Base-by-base conservation (phyloP, 2,113 vertebrate species). In the Tichodroma muraria region DNA sequence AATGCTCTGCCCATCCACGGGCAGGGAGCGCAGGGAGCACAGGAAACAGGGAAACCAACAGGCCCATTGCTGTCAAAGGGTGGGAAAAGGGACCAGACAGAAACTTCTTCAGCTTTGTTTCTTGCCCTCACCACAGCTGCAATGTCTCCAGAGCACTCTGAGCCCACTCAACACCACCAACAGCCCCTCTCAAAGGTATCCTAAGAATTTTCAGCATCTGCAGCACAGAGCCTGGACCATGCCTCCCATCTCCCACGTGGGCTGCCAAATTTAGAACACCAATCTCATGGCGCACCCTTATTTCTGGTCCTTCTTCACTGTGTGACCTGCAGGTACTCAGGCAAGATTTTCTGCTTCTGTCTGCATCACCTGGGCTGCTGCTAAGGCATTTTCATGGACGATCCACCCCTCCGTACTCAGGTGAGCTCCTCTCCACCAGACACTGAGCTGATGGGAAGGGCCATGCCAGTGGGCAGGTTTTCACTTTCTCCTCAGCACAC, bases 1-100 rank as follows among this genome's bases (percentile, higher is more conserved):
- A 86, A 54, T 5, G 2, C 9, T 5, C 50, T 21, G 16, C 87
- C 0, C 4, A 75, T 89, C 65, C 10, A 2, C 1, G 0, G 66
- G 64, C 50, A 70, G 63, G 56, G 79, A 83, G 54, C 1, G 64
- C 50, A 70, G 63, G 56, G 79, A 83, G 54, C 1, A 2, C 76
- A 71, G 64, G 50, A 75, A 57, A 31, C 30, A 42, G 40, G 63
- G 47, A 63, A 68, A 30, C 2, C 7, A 77, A n/a, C 14, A 11
- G 22, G 16, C 12, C 79, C 60, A 4, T 0, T 1, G 5, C 56
- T 49, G 1, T 28, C 4, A 2, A 31, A 57, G 19, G 11, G 3
- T 37, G 57, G 33, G 61, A 38, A 72, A 77, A 47, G 60, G 27
- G 44, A 77, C 45, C 64, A 57, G 28, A 30, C 35, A 38, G 11